Base-by-base conservation (phyloP, 2,797 vertebrate species). In the Microctenopoma stevenorrisi region DNA sequence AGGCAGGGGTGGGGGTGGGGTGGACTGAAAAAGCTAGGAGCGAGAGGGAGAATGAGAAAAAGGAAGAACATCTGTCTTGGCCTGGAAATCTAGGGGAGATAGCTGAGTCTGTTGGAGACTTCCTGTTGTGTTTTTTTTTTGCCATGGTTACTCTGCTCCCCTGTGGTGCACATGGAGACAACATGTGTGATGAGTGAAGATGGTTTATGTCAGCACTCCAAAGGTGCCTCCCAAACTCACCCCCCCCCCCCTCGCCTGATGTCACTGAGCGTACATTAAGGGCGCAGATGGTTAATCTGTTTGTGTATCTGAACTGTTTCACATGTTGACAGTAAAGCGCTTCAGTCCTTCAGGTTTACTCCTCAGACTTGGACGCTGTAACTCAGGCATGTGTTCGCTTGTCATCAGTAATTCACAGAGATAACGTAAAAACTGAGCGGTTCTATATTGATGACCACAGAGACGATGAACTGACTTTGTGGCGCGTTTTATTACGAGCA, bases 21-120 rank as follows among this genome's bases (percentile, higher is more conserved):
- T 26, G 43, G 62, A 7, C 44, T 46, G n/a, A 46, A 66, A 30
- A 67, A 68, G 50, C 16, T 51, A 63, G 38, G 48, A 66, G 40
- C 16, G 51, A 16, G 63, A 65, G 57, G 35, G 60, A 48, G 63
- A 61, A 56, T 51, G 43, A 68, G 47, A 74, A 61, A 88, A 79
- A 86, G 66, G 80, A 86, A 77, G 75, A 91, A 90, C 92, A 93
- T 93, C 90, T 93, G 91, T 81, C 76, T 71, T 78, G 66, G 83
- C 72, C 58, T 68, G 69, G 79, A 75, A 79, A 82, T 86, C 82
- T 83, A 66, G 82, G 74, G 83, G 70, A 82, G 88, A 92, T 86
- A 89, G 71, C 65, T 53, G 78, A 30, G 72, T 76, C 83, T 86
- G 79, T 62, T 80, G 60, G 82, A 86, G 74, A 89, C 87, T 91